Evolutionary conservation across 2,113 vertebrate genomes (phyloP), one percentile per base, ranked within the genome.

Genomic region (Scalopus aquaticus): DNA sequence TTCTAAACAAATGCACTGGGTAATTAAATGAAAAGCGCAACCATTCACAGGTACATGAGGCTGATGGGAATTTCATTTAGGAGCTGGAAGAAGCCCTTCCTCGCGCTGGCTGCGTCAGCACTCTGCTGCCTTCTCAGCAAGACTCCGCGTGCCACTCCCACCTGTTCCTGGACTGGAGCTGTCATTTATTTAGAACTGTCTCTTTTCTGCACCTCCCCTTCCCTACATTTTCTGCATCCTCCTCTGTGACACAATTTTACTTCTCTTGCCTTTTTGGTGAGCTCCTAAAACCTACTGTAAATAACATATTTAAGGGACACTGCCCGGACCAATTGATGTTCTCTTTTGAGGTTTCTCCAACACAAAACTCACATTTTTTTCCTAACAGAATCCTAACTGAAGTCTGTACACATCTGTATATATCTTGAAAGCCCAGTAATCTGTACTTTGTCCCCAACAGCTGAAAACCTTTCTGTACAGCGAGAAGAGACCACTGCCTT

Each of bases 11-110:
- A 93, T n/a, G 51, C 77, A 88, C 44, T 78, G 56, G 94, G 64
- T 85, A 93, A 78, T 94, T 91, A 91, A 88, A 81, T 58, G 39
- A 88, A 93, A 94, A 93, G 60, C 9, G 88, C 35, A 83, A 83
- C 42, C 39, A 83, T 62, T 82, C 76, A 88, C 46, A 84, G 49
- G 16, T 17, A 3, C 17, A 42, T 62, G 86, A 78, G 58, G 16
- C 64, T 76, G 86, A 30, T 54, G 54, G 58, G 74, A 88, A 86
- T 93, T 70, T 56, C 19, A 9, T 74, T 24, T 37, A 74, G 67
- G 49, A 54, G 46, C 62, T 39, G 1, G 42, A 94, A 54, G 80
- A 42, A 39, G 35, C 46, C 35, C 35, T 56, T n/a, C 4, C 49
- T 77, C 54, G 3, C 5, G 3, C n/a, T 30, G 44, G 39, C 80